phyloP scores from a whole-genome alignment of 2,888 invertebrate species.

The Caenorhabditis imperialis region DNA sequence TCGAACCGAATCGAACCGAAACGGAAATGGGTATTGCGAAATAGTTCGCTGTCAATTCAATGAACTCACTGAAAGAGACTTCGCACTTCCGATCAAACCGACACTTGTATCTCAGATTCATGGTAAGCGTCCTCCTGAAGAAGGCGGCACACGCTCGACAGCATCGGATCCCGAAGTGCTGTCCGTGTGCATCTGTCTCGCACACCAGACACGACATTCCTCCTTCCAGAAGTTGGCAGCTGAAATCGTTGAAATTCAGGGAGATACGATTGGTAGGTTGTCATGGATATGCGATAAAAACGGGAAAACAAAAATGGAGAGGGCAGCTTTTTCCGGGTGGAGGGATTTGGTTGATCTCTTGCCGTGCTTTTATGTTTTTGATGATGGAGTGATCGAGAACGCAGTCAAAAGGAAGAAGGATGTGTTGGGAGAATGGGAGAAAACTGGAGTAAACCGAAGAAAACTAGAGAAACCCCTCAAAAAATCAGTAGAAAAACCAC shows the following conservation, averaged over 20 bases:
- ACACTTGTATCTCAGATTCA: slow-evolving; percentile 59
- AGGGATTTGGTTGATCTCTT: too few species aligned
- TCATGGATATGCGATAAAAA: slow-evolving; percentile 2
- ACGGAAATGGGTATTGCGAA: too few species aligned
- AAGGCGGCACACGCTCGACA: slow-evolving; percentile 66
- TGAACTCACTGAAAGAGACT: slow-evolving; percentile 58
- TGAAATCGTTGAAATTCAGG: slow-evolving; percentile 1
- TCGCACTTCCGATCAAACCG: slow-evolving; percentile 57
- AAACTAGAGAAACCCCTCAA: slow-evolving; percentile 15
- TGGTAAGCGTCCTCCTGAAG: slow-evolving; percentile 55
- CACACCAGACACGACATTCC: slow-evolving; percentile 58
- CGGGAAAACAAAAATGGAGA: neutral
- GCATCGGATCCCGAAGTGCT: slow-evolving; percentile 60
- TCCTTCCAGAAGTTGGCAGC: neutral
- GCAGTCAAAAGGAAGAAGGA: neutral
- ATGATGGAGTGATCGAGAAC: too few species aligned
- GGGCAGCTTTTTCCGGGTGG: too few species aligned
- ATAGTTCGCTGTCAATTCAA: neutral
- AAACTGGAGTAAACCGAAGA: slow-evolving; percentile 10
- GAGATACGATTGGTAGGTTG: neutral
- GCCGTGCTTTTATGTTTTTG: too few species aligned
- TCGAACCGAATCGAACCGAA: too few species aligned
- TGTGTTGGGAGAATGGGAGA: slow-evolving; percentile 20
- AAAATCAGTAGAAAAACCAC: slow-evolving; percentile 17
- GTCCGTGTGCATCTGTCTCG: slow-evolving; percentile 57